Evolutionary conservation across 2,888 invertebrate species (phyloP), one percentile per base, ranked within the genome.

Genomic region (Nycteola revayana): DNA sequence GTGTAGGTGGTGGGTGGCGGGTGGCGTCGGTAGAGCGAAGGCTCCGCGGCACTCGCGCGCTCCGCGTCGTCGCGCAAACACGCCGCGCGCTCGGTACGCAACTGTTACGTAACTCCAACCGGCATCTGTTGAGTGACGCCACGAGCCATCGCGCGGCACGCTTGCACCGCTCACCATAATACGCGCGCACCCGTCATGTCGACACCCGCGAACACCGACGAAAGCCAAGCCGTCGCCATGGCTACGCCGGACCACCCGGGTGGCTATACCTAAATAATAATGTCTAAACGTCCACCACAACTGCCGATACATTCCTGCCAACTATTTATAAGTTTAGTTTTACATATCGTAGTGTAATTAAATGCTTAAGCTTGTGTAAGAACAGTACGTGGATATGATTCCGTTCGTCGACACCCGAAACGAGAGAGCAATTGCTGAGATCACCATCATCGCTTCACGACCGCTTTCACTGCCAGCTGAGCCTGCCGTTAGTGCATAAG

Each of bases 61-160:
- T 63, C 48, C 71, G 50, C 67, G 60, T 66, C 76, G 77, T 56
- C 70, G 82, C 80, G 80, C 32, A 27, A 40, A 45, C 65, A 66
- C 75, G 75, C 66, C 69, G 73, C 63, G 75, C 70, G 69, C 53
- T 47, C 73, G 75, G 75, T 75, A 73, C 73, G 66, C 48, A 44
- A 49, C 49, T 55, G 72, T 85, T 85, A 81, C 84, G 82, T 83
- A 84, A 85, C 75, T 59, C 46, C 59, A 64, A 66, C 50, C 79
- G 73, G 70, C 84, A 84, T 79, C 84, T 85, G 86, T 86, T 85
- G 85, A 83, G 81, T 73, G 74, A 64, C 60, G 60, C 54, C 62
- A 59, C 71, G 54, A 61, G 54, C 45, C 69, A 53, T 55, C 70
- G 64, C 70, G 74, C 74, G 74, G 59, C 82, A 81, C 84, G 85